Evolutionary conservation across 2,888 invertebrate genomes (phyloP).

Genomic region (Anodontia alba): DNA sequence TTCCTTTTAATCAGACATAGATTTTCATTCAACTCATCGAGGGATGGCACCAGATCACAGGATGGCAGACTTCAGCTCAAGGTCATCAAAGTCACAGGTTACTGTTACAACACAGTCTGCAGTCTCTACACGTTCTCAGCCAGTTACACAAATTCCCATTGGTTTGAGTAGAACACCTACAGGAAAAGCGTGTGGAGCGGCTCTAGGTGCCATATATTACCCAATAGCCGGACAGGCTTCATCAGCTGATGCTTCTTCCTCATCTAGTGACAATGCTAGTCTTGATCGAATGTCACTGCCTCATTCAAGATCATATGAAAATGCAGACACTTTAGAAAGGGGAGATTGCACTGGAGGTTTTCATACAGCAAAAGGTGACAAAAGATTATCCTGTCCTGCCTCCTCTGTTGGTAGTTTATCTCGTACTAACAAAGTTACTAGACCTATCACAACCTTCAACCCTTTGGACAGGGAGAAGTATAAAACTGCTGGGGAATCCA

Average conservation of each 20-base stretch:
- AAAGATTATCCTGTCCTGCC: constrained; percentile 21
- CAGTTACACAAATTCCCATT: constrained; percentile 3
- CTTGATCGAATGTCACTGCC: constrained; percentile 40
- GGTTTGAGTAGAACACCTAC: constrained; percentile 22
- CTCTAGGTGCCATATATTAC: constrained; percentile 33
- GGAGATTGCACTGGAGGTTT: constrained; percentile 41
- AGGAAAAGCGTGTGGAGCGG: constrained; percentile 42
- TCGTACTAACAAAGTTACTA: constrained; percentile 51
- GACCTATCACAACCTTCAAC: constrained; percentile 58
- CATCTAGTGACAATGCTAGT: constrained; percentile 54
- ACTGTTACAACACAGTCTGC: constrained; percentile 28
- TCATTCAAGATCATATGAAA: constrained; percentile 52
- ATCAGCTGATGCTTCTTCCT: constrained; percentile 46
- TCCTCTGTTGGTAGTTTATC: constrained; percentile 2
- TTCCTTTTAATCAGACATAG: constrained; percentile 61
- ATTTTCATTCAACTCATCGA: constrained; percentile 72
- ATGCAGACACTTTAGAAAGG: constrained; percentile 54
- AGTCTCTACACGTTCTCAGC: background rate
- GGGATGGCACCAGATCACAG: constrained; percentile 64
- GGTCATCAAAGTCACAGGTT: constrained; percentile 36
- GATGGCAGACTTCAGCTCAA: constrained; percentile 34
- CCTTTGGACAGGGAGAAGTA: constrained; percentile 55
- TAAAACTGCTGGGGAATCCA: constrained; percentile 18
- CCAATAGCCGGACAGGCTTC: constrained; percentile 39
- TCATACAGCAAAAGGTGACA: constrained; percentile 55